Base-by-base conservation (phyloP, 2,113 vertebrate genomes). In the Microcebus tavaratra region DNA sequence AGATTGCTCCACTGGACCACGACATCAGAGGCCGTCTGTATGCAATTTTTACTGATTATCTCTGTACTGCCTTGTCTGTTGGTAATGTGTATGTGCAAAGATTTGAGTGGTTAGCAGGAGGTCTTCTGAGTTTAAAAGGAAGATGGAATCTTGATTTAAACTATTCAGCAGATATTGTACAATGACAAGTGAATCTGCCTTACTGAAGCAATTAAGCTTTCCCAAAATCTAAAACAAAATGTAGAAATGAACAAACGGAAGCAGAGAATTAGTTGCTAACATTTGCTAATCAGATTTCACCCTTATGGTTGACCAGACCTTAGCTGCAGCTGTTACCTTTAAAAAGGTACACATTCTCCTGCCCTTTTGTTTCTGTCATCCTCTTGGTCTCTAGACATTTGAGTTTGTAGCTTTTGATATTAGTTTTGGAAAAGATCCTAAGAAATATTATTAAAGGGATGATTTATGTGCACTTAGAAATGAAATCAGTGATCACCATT, bases 371-470 rank as follows among this genome's bases (percentile, higher is more conserved):
- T 96, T 86, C 21, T 90, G n/a, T 75, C 75, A 84, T 72, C 18
- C 17, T 95, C 25, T 57, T 76, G 34, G 70, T 87, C 23, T 80
- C 80, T 59, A 76, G 93, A 84, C 39, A 94, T 96, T 94, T 90
- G 61, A 83, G n/a, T 96, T 45, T 95, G 27, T 59, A 88, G 84
- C 31, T 88, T 48, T 88, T 42, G 9, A 76, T 95, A 94, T 92
- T 90, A 84, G 84, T 90, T 98, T 92, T 63, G 42, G 61, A 45
- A 80, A 89, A 68, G 55, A 96, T n/a, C 17, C 39, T 86, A 96
- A 91, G 88, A 96, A 96, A 88, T 90, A 80, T 86, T 91, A 96
- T 96, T 95, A 96, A 84, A 76, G 65, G 31, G 15, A 88, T 97
- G 91, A 97, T 94, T 92, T 94, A 92, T 95, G 85, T 92, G n/a